Percentiles rank a stretch among this genome's conserved stretches.
Evolutionary conservation across 2,113 vertebrate genomes (phyloP).

Genomic region (Brachyhypopomus occidentalis): DNA sequence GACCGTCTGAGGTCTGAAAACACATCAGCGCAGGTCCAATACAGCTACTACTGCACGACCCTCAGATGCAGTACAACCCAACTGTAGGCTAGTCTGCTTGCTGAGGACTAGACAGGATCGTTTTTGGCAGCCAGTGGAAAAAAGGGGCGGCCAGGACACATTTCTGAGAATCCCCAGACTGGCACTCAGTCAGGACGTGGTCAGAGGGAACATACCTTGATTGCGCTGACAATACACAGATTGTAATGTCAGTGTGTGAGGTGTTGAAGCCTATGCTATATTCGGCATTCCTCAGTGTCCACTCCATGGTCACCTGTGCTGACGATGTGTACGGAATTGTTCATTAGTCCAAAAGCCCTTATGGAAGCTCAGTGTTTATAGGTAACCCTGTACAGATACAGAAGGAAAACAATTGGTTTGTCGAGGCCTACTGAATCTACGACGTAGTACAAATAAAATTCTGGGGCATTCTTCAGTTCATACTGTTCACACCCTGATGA

Average conservation of each 20-base stretch:
- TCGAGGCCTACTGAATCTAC: not conserved
- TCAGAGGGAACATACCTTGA: not conserved
- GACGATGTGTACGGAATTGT: constrained; percentile 51
- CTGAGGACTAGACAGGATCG: not conserved
- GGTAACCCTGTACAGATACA: no score
- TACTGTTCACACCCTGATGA: not conserved
- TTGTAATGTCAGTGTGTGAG: constrained; percentile 22
- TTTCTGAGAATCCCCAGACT: not conserved
- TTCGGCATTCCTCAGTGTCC: constrained; percentile 41
- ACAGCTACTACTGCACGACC: not conserved
- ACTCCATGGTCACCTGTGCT: constrained; percentile 46
- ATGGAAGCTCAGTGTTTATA: no score
- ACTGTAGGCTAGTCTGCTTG: not conserved
- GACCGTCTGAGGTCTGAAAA: not conserved
- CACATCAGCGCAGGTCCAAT: not conserved
- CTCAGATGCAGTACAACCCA: not conserved
- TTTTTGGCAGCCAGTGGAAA: constrained; percentile 7
- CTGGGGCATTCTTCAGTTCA: not conserved
- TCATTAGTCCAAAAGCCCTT: no score
- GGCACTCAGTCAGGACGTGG: not conserved
- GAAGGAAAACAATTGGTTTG: no score
- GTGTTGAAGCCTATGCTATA: constrained; percentile 40
- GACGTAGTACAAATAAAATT: not conserved
- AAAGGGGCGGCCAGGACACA: not conserved
- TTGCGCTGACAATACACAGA: not conserved